Evolutionary conservation across 1,140 invertebrate genomes (phyloP), one percentile per base, ranked within the genome.

Genomic region (Orius insidiosus): DNA sequence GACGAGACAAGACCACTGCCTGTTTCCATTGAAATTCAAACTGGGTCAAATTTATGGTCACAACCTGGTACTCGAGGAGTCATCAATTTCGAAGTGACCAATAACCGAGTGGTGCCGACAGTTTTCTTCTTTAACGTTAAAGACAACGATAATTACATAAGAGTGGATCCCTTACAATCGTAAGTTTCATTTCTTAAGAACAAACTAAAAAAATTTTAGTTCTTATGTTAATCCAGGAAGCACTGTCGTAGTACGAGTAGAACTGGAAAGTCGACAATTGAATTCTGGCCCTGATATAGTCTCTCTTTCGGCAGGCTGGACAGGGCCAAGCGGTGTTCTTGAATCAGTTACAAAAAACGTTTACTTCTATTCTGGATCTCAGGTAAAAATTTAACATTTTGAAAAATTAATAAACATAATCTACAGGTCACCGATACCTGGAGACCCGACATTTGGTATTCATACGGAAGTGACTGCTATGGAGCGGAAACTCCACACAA

Each of bases 11-110:
- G n/a, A 31, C 41, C 41, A 18, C 39, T 47, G 13, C 47, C 47
- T 30, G 42, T 42, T n/a, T 49, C 47, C 10, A 45, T 49, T 32
- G 42, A 45, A 33, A 34, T 49, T 5, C 18, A 37, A 11, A 24
- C 33, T 6, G 47, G 39, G 6, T 49, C 47, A 13, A 18, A 11
- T 38, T 32, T 49, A 14, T 34, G 14, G n/a, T 11, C 30, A 9
- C 3, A 44, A 9, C 18, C 39, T 18, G 47, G 47, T 10, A 31
- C 34, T 6, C 6, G 9, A 2, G 31, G 15, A 9, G 15, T n/a
- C 5, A 38, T 49, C 13, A 44, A 19, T 49, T 49, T 49, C 37
- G 33, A 49, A 16, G 30, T 49, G 1, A 49, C 41, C n/a, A 49
- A 42, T 30, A 44, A 49, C 33, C 14, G 19, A 6, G 34, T 32